A percentile compares a stretch with the other conserved stretches of the same genome.
Evolutionary conservation across 2,888 invertebrate genomes (phyloP).

Genomic region (Eupeodes latifasciatus): DNA sequence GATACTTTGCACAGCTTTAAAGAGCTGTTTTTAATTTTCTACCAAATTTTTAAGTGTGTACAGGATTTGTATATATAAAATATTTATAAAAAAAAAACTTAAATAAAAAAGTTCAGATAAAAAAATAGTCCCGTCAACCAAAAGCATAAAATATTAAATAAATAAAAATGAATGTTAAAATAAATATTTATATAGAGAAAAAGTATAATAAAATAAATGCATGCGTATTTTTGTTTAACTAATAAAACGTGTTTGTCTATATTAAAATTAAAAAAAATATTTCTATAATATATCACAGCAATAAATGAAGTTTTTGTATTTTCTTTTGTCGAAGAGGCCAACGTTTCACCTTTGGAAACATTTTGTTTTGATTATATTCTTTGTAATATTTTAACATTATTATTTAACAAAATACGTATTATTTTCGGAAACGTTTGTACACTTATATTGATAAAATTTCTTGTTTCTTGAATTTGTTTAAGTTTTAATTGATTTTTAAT

Average conservation of each 20-base stretch:
- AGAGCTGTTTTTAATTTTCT: constrained; percentile 32
- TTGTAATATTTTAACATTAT: constrained; percentile 66
- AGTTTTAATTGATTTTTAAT: constrained; percentile 21
- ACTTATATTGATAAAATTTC: constrained; percentile 42
- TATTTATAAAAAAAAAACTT: constrained; percentile 76
- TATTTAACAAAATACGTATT: constrained; percentile 49
- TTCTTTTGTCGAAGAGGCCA: constrained; percentile 76
- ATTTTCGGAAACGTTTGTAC: constrained; percentile 47
- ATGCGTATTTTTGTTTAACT: constrained; percentile 70
- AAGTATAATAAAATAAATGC: constrained; percentile 72
- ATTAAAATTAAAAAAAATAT: constrained; percentile 65
- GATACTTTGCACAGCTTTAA: constrained; percentile 33
- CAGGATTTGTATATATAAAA: constrained; percentile 58
- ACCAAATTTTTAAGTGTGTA: constrained; percentile 60
- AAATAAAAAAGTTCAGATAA: constrained; percentile 77
- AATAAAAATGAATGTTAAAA: constrained; percentile 79
- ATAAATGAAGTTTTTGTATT: constrained; percentile 55
- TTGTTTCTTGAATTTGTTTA: constrained; percentile 11
- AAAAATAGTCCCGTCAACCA: constrained; percentile 84
- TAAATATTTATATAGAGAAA: constrained; percentile 76
- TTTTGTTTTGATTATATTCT: constrained; percentile 73
- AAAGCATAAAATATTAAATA: constrained; percentile 80
- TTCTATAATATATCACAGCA: constrained; percentile 59
- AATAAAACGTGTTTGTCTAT: constrained; percentile 71
- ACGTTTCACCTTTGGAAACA: constrained; percentile 76